Percentiles rank a stretch among this genome's conserved stretches.
These are phyloP conservation scores for Patella pellucida DNA, from an alignment of 2,888 invertebrate genomes.

Conservation along the genomic window DNA sequence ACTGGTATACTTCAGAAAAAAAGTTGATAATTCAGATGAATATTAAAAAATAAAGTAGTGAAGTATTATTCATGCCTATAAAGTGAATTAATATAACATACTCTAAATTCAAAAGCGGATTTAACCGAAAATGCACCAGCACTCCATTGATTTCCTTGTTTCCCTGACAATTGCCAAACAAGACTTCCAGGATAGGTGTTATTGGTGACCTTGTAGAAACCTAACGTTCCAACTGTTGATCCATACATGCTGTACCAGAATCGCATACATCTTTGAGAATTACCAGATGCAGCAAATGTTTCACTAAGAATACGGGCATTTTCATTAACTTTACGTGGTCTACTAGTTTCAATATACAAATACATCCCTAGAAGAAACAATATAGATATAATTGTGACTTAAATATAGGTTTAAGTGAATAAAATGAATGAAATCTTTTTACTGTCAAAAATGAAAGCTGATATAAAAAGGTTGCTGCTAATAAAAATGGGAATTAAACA, in stretches of 20 bases:
- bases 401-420: neutral
- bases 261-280: conserved; percentile 42
- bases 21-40: too few relatives aligned
- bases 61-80: too few relatives aligned
- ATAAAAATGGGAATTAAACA: too few relatives aligned
- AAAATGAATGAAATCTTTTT: too few relatives aligned
- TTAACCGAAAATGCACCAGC: conserved; percentile 49
- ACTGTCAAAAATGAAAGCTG: too few relatives aligned
- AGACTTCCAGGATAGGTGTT: conserved; percentile 41
- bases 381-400: neutral
- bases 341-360: conserved; percentile 58
- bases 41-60: too few relatives aligned
- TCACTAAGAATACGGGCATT: conserved; percentile 57
- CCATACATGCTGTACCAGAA: conserved; percentile 69
- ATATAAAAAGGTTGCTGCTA: too few relatives aligned
- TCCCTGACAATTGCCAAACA: conserved; percentile 54
- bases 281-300: conserved; percentile 42
- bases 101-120: conserved; percentile 45
- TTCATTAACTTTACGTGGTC: conserved; percentile 48
- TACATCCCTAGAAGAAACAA: conserved; percentile 42
- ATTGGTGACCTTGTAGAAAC: conserved; percentile 50
- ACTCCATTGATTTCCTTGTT: conserved; percentile 51
- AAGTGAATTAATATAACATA: conserved; percentile 29
- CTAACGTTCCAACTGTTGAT: conserved; percentile 54
- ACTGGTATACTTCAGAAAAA: too few relatives aligned